Base-by-base conservation (phyloP, 2,888 invertebrate species). In the Heliothis peltigera region DNA sequence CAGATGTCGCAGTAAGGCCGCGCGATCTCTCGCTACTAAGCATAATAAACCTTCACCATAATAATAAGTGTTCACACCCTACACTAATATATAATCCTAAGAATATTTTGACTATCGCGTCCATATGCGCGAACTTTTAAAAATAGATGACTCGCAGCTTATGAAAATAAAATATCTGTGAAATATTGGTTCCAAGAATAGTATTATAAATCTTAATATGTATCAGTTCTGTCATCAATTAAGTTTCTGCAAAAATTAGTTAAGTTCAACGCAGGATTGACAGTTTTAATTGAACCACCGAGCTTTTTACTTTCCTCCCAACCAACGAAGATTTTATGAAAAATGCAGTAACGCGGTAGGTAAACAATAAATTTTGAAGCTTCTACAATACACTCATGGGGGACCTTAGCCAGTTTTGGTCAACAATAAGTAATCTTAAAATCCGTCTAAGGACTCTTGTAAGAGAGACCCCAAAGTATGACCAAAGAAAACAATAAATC, bases 401-500 rank as follows among this genome's bases (percentile, higher is more conserved):
- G 80, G 78, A 78, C 76, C 67, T 84, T 82, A 79, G 82, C 78
- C 73, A 75, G 79, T 79, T 81, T 80, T 81, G 85, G 84, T 84
- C 84, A 83, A 83, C 81, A 82, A 83, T 85, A 84, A 84, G 83
- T 84, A 87, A 87, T 88, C 87, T 88, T 84, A 84, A 90, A 89
- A 89, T 90, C 88, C 87, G 84, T 83, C 87, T 87, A 85, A 86
- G 86, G 85, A 87, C 86, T 83, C 82, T 82, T 77, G 79, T 82
- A 87, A 86, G 87, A 86, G 64, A 77, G 82, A 87, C 88, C 89
- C 89, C 86, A 86, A 91, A 89, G 88, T 91, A 90, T 91, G 93
- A 87, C 94, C 91, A 92, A 91, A 91, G 92, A 92, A 91, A 92
- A 94, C 94, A 93, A 95, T 95, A 94, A 95, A 94, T 95, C 88